Base-by-base conservation (phyloP, 2,113 vertebrate genomes). In the Bubalus kerabau region DNA sequence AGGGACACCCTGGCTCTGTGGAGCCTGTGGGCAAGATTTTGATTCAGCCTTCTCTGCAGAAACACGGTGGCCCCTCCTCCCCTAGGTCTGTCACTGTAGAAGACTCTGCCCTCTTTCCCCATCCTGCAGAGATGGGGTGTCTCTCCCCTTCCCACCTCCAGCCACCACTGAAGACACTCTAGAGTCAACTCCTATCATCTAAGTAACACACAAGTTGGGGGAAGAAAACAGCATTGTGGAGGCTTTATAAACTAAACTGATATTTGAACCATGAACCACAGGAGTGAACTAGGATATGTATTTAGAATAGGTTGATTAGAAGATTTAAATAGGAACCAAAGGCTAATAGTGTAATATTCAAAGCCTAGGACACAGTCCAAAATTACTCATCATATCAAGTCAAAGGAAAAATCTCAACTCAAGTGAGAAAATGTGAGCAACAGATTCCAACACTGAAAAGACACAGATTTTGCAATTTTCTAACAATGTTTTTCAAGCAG, bases 401-500 rank as follows among this genome's bases (percentile, higher is more conserved):
- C 83, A 74, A 16, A 85, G n/a, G 9, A 81, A 48, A 91, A 93
- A n/a, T 26, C 1, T 40, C 16, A 60, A 40, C 1, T 48, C 21
- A 78, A 48, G 90, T 54, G 32, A 91, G 40, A 81, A 54, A 80
- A 80, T 60, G 17, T 78, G 64, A 78, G 12, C 56, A 67, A 67
- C 28, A 11, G 64, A 62, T 48, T 48, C 26, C 48, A 76, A 67
- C 5, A 62, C 17, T 40, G 48, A 52, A 11, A 78, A 60, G 57
- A 32, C 59, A 84, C 11, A 60, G 56, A 90, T 40, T 26, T 50
- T 56, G 48, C 7, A 28, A 26, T n/a, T 88, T 52, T 57, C 36
- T 43, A 26, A 54, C 28, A 62, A 87, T 32, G 23, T 67, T 94
- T 94, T 94, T 40, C 40, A 23, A 95, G n/a, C n/a, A 80, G n/a